Conservation (phyloP, 2,797 vertebrate genomes). For the Aulostomus chinensis region DNA sequence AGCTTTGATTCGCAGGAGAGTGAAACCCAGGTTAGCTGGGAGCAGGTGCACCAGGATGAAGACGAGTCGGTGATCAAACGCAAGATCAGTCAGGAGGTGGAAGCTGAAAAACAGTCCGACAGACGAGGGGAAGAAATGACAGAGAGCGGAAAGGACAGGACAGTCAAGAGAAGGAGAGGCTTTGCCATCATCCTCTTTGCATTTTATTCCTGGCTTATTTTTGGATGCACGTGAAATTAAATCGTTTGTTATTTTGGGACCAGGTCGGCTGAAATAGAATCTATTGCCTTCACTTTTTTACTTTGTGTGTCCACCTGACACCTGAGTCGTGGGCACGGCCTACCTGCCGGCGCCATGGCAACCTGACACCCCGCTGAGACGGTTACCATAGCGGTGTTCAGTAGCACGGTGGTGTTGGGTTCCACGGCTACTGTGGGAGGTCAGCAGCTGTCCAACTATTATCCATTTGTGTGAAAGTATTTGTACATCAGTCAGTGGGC, state of each 20-base stretch:
- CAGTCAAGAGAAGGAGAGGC: too few species aligned
- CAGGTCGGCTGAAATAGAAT: constrained; percentile 14
- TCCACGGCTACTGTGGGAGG: constrained; percentile 1
- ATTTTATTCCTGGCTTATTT: neutral
- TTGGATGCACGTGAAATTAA: neutral
- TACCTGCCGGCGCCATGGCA: constrained; percentile 24
- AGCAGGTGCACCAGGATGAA: too few species aligned
- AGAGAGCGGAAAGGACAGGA: too few species aligned
- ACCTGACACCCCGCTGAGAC: constrained; percentile 51
- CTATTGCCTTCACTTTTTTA: neutral
- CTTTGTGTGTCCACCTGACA: constrained; percentile 46
- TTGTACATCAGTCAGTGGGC: too few species aligned
- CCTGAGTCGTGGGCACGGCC: constrained; percentile 46
- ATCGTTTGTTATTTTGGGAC: neutral
- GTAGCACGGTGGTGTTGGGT: constrained; percentile 45
- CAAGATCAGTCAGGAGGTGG: too few species aligned
- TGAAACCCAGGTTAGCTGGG: neutral
- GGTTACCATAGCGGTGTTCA: constrained; percentile 42
- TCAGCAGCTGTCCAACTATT: too few species aligned
- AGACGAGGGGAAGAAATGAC: too few species aligned
- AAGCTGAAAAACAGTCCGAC: too few species aligned
- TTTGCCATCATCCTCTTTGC: too few species aligned
- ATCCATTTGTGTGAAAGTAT: too few species aligned
- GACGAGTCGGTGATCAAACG: neutral
- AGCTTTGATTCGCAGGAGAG: too few species aligned